A percentile compares a stretch with the other conserved stretches of the same genome.
Evolutionary conservation across 2,888 invertebrate genomes (phyloP).

Genomic region (Synanthedon vespiformis): DNA sequence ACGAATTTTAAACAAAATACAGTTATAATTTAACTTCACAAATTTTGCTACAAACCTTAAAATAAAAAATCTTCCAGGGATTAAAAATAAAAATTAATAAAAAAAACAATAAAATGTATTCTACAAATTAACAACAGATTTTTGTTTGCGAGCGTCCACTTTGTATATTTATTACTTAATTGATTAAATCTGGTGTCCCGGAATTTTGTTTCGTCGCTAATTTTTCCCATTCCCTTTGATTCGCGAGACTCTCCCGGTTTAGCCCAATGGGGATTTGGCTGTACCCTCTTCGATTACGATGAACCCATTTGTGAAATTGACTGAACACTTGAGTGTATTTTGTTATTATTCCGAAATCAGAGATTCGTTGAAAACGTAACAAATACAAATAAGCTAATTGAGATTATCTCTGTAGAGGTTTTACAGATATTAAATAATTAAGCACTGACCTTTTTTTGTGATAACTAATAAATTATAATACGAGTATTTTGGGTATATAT

Average conservation of each 20-base stretch:
- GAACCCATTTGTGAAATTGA: conserved; percentile 17
- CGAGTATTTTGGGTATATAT: too few relatives aligned
- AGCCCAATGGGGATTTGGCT: neutral
- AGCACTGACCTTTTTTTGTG: too few relatives aligned
- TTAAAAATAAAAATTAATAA: too few relatives aligned
- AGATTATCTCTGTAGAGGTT: too few relatives aligned
- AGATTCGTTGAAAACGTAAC: too few relatives aligned
- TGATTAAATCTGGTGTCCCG: neutral
- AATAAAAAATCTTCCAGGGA: too few relatives aligned
- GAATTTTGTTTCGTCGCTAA: neutral
- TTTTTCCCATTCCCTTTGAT: neutral
- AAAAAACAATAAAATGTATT: too few relatives aligned
- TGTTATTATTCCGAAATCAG: neutral
- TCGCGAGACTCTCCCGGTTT: neutral
- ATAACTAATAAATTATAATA: too few relatives aligned
- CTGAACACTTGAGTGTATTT: conserved; percentile 9
- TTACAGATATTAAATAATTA: too few relatives aligned
- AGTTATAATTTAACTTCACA: neutral
- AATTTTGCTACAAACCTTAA: neutral
- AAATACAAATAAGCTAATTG: too few relatives aligned
- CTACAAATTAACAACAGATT: too few relatives aligned
- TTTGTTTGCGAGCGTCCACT: too few relatives aligned
- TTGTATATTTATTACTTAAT: neutral
- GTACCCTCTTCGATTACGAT: conserved; percentile 14
- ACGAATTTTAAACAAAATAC: neutral